phyloP scores from a whole-genome alignment of 1,140 invertebrate species.

The Ceratina australensis region DNA sequence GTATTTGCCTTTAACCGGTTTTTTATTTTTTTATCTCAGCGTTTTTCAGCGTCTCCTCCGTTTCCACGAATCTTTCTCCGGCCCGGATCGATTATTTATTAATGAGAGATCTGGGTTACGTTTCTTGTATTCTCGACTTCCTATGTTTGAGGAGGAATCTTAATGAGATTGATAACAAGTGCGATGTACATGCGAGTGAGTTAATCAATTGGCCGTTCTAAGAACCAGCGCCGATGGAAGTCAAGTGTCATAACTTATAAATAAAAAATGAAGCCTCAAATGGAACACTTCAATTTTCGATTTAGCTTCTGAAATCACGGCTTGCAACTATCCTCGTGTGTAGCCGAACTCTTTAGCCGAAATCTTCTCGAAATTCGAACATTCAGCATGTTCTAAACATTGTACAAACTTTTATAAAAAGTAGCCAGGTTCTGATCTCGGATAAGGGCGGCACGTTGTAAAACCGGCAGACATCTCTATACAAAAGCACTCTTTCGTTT shows the following conservation, averaged over 20 bases:
- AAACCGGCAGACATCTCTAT: not conserved
- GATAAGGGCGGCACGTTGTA: not conserved
- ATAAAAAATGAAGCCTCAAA: too few species aligned
- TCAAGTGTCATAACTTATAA: too few species aligned
- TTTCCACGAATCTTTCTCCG: slow-evolving; percentile 28
- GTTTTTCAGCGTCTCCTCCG: slow-evolving; percentile 21
- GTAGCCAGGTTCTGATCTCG: not conserved
- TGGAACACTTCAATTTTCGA: too few species aligned
- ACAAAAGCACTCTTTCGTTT: slow-evolving; percentile 7
- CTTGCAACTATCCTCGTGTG: too few species aligned
- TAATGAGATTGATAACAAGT: slow-evolving; percentile 38
- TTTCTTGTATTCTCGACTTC: slow-evolving; percentile 27
- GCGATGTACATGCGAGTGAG: not conserved
- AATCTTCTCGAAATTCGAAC: not conserved
- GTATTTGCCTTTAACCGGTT: slow-evolving; percentile 70
- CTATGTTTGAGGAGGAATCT: slow-evolving; percentile 39
- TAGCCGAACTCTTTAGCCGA: too few species aligned
- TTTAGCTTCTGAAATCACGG: too few species aligned
- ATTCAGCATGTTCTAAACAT: not conserved
- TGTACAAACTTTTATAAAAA: not conserved
- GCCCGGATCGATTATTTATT: slow-evolving; percentile 73
- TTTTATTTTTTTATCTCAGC: slow-evolving; percentile 27
- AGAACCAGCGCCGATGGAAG: too few species aligned
- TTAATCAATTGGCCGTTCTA: too few species aligned
- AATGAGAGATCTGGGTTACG: slow-evolving; percentile 65